Evolutionary conservation across 1,140 invertebrate species (phyloP).

Genomic region (Pteromalus puparum): DNA sequence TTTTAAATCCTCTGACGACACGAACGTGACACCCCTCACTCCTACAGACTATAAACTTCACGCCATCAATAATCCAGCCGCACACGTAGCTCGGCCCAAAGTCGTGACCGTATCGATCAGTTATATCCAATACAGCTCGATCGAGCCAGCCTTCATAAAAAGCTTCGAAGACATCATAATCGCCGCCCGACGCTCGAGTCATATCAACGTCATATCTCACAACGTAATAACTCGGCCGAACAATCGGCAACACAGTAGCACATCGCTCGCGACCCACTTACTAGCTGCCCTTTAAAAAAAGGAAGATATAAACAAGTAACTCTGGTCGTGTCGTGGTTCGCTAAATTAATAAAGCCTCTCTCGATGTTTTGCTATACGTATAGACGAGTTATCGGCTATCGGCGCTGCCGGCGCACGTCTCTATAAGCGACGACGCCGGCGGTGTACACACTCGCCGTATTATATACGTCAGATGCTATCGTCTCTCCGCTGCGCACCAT

Average conservation of each 20-base stretch:
- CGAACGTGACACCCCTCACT: too few species aligned
- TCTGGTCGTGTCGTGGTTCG: background rate
- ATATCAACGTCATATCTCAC: background rate
- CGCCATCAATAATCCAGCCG: background rate
- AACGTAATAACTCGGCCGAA: background rate
- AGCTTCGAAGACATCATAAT: background rate
- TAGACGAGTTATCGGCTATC: conserved; percentile 15
- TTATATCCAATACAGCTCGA: background rate
- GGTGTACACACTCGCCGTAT: background rate
- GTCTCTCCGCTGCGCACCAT: conserved; percentile 7
- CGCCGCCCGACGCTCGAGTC: background rate
- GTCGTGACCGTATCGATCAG: background rate
- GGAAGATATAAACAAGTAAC: background rate
- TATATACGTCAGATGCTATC: conserved; percentile 30
- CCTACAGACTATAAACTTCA: background rate
- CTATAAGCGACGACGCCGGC: conserved; percentile 22
- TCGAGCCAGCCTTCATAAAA: background rate
- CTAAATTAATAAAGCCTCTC: conserved; percentile 41
- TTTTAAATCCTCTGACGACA: too few species aligned
- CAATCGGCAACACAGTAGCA: background rate
- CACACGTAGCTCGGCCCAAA: background rate
- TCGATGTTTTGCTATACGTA: background rate
- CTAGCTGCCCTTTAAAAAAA: background rate
- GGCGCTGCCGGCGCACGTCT: conserved; percentile 18
- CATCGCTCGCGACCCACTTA: too few species aligned